Evolutionary conservation across 2,797 vertebrate species (phyloP).

Genomic region (Hozukius guyotensis): DNA sequence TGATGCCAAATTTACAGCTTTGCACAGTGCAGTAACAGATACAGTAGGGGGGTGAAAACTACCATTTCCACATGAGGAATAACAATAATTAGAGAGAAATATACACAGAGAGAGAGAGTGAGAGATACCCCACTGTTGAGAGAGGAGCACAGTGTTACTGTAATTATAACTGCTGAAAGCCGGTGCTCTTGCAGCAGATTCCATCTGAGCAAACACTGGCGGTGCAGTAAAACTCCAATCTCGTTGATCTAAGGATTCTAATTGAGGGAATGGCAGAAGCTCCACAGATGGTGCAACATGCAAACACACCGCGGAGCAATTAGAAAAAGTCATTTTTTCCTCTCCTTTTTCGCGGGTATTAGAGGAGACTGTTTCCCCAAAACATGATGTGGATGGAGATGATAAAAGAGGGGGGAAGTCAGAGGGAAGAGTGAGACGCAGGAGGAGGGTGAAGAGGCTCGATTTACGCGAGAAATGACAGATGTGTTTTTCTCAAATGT

Average conservation of each 20-base stretch:
- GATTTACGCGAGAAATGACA: conserved; percentile 3
- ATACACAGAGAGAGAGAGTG: conserved; percentile 28
- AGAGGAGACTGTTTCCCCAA: conserved; percentile 38
- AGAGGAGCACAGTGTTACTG: conserved; percentile 59
- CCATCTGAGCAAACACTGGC: conserved; percentile 65
- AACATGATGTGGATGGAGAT: conserved; percentile 26
- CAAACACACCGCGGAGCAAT: conserved; percentile 71
- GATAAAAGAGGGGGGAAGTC: conserved; percentile 18
- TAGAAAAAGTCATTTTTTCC: conserved; percentile 38
- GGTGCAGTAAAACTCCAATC: conserved; percentile 54
- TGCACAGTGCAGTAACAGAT: conserved; percentile 52
- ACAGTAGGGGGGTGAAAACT: conserved; percentile 56
- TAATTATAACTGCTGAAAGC: conserved; percentile 73
- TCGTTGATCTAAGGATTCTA: conserved; percentile 70
- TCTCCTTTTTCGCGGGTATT: conserved; percentile 26
- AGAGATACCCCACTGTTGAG: conserved; percentile 36
- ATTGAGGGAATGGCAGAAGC: conserved; percentile 68
- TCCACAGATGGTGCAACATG: conserved; percentile 75
- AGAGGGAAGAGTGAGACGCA: background rate
- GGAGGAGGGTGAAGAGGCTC: background rate
- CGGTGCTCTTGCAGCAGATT: conserved; percentile 59
- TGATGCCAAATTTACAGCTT: conserved; percentile 67
- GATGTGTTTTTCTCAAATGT: background rate
- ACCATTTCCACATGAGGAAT: conserved; percentile 67
- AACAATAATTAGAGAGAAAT: conserved; percentile 71